Percentiles rank a stretch among this genome's conserved stretches.
Conservation (phyloP, 2,113 vertebrate species). For the Hiodon alosoides region DNA sequence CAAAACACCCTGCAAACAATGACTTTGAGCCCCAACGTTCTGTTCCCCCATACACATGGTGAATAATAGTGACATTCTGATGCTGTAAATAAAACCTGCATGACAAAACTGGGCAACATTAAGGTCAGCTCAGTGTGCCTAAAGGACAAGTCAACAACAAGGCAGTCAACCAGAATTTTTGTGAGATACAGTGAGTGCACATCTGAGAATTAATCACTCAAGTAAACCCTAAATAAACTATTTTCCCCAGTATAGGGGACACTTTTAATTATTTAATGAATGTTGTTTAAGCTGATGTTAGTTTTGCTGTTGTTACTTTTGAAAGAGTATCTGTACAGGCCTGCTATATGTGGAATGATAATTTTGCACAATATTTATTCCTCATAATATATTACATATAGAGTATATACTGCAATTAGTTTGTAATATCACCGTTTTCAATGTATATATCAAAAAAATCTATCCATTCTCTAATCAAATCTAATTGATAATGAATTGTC, state of each 20-base stretch:
- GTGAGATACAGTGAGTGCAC: not conserved
- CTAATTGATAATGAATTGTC: too few species aligned
- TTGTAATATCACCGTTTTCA: not conserved
- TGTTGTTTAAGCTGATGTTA: not conserved
- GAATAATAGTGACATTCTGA: not conserved
- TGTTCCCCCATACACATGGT: too few species aligned
- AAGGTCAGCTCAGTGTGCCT: not conserved
- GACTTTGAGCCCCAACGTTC: too few species aligned
- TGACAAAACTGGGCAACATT: not conserved
- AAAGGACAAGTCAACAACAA: not conserved
- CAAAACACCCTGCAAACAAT: not conserved
- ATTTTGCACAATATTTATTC: too few species aligned
- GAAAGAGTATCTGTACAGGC: not conserved
- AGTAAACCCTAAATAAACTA: not conserved
- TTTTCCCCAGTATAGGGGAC: too few species aligned
- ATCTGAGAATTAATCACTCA: not conserved
- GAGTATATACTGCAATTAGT: too few species aligned
- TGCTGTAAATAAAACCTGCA: slow-evolving; percentile 3
- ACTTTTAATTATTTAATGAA: not conserved
- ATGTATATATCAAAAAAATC: not conserved
- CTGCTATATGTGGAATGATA: too few species aligned
- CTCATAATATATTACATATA: too few species aligned
- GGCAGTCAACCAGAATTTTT: not conserved
- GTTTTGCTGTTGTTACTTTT: not conserved
- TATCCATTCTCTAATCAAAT: too few species aligned